Conservation (phyloP, 2,888 invertebrate species). For the Willowsia nigromaculata region DNA sequence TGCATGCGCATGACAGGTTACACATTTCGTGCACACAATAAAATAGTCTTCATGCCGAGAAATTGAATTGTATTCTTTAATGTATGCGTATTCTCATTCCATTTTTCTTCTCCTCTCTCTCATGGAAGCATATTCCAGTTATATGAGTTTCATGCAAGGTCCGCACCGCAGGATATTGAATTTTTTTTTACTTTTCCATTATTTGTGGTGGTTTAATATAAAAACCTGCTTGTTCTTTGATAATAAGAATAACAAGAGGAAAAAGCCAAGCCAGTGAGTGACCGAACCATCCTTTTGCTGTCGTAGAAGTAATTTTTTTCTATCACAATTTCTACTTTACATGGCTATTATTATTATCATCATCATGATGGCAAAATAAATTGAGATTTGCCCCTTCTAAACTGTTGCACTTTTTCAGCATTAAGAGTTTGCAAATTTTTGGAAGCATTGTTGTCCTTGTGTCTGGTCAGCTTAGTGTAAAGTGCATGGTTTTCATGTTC, state of each 20-base stretch:
- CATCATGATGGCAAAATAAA: background rate
- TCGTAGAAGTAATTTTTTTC: slow-evolving; percentile 9
- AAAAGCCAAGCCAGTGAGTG: background rate
- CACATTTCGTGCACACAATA: background rate
- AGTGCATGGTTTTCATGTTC: background rate
- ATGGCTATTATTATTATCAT: slow-evolving; percentile 2
- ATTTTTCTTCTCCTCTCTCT: background rate
- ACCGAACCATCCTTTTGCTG: slow-evolving; percentile 2
- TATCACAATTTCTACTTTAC: slow-evolving; percentile 17
- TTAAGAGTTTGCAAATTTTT: no score
- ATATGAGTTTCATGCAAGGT: slow-evolving; percentile 67
- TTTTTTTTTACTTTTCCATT: background rate
- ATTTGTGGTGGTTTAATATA: background rate
- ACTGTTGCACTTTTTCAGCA: no score
- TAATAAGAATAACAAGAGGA: background rate
- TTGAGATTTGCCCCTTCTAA: background rate
- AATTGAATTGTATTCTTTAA: background rate
- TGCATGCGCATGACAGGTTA: background rate
- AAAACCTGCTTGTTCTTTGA: slow-evolving; percentile 18
- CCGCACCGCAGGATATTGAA: slow-evolving; percentile 60
- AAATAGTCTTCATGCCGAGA: background rate
- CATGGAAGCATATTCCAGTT: slow-evolving; percentile 58
- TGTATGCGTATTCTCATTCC: slow-evolving; percentile 32
- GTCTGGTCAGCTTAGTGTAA: no score
- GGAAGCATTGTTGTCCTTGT: no score